Evolutionary conservation across 2,113 vertebrate species (phyloP).

Genomic region (Cyprinodon brontotheroides): DNA sequence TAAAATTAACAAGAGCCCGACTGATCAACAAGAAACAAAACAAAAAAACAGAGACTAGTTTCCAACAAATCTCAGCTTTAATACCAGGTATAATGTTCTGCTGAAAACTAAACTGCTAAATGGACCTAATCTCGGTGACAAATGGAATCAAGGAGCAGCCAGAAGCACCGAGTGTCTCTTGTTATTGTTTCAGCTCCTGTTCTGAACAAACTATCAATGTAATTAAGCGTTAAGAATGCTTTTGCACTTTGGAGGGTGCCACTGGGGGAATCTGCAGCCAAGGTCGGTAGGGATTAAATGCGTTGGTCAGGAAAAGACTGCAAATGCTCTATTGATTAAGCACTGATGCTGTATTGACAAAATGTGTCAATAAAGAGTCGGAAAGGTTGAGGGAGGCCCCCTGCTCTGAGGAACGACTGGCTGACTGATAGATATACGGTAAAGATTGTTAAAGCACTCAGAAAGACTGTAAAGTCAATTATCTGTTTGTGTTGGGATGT

Average conservation of each 20-base stretch:
- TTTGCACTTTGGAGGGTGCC: conserved; percentile 17
- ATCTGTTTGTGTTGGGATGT: background rate
- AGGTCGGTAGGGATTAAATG: conserved; percentile 37
- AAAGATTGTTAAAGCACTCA: background rate
- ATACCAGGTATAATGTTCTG: background rate
- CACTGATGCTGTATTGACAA: conserved; percentile 56
- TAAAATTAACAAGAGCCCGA: background rate
- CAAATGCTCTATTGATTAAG: conserved; percentile 52
- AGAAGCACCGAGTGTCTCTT: background rate
- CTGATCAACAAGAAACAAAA: background rate
- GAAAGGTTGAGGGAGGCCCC: conserved; percentile 6
- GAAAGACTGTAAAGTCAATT: conserved; percentile 12
- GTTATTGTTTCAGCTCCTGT: conserved; percentile 2
- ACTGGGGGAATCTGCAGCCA: conserved; percentile 25
- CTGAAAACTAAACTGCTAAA: background rate
- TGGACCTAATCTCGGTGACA: background rate
- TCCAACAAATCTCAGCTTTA: background rate
- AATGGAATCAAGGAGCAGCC: background rate
- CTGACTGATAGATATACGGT: conserved; percentile 5
- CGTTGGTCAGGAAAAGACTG: conserved; percentile 33
- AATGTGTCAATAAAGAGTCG: conserved; percentile 31
- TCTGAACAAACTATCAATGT: conserved; percentile 20
- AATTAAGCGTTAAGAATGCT: conserved; percentile 41
- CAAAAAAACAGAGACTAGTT: background rate
- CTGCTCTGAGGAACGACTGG: conserved; percentile 15